phyloP scores from a whole-genome alignment of 64 coral and sea anemone species.

The Pocillopora damicornis region DNA sequence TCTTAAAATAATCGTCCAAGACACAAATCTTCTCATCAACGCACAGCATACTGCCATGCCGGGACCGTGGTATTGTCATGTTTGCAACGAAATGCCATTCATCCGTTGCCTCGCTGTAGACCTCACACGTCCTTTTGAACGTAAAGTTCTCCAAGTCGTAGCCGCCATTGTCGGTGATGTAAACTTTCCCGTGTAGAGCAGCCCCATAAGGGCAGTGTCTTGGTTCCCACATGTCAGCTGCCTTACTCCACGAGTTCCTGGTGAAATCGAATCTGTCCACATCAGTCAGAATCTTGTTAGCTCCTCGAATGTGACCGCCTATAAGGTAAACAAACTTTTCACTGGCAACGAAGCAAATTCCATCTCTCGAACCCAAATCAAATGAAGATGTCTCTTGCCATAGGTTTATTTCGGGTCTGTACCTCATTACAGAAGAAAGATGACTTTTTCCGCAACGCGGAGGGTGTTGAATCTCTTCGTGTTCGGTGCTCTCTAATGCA shows the following conservation, averaged over 20 bases:
- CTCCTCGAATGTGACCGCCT: background rate
- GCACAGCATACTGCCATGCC: background rate
- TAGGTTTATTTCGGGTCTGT: background rate
- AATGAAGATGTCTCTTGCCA: background rate
- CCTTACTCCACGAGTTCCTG: background rate
- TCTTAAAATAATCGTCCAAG: background rate
- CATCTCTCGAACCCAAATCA: background rate
- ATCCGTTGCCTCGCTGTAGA: background rate
- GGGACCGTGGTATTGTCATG: too few relatives aligned
- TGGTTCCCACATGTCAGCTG: background rate
- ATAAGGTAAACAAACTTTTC: conserved; percentile 16
- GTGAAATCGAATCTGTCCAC: background rate
- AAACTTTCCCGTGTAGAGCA: background rate
- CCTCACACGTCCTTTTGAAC: background rate
- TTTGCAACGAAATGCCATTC: background rate
- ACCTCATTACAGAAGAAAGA: background rate
- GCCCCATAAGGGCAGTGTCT: background rate
- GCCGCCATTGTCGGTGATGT: background rate
- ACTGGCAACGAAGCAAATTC: background rate
- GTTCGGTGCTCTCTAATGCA: too few relatives aligned
- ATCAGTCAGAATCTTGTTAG: background rate
- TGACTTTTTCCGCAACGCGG: background rate
- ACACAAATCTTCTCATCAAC: background rate
- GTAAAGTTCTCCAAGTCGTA: background rate
- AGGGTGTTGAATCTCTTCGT: background rate